phyloP scores from a whole-genome alignment of 2,888 invertebrate genomes.

The Cephonodes hylas region DNA sequence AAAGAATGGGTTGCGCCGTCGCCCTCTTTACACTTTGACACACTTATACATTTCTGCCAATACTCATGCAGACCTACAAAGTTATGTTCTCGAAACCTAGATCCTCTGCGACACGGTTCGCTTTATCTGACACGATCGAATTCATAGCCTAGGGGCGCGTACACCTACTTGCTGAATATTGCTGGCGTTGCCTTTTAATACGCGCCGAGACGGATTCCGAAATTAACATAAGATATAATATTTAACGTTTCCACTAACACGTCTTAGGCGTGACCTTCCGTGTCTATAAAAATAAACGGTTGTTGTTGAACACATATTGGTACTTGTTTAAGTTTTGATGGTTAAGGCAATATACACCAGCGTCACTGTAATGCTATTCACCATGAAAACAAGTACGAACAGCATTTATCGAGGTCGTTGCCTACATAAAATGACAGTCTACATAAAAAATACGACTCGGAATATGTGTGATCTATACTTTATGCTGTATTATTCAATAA shows the following conservation, averaged over 20 bases:
- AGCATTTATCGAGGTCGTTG: conserved; percentile 10
- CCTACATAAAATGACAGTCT: conserved; percentile 5
- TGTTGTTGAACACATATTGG: background rate
- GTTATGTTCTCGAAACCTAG: conserved; percentile 70
- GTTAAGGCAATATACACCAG: conserved; percentile 4
- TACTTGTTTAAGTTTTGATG: background rate
- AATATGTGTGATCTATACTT: background rate
- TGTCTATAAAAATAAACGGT: conserved; percentile 16
- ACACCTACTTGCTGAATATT: conserved; percentile 25
- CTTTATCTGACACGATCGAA: conserved; percentile 61
- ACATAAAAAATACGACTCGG: background rate
- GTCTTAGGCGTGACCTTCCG: conserved; percentile 14
- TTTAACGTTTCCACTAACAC: background rate
- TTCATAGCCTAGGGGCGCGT: conserved; percentile 39
- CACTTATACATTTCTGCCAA: conserved; percentile 50
- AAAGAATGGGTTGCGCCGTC: conserved; percentile 39
- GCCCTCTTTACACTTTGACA: conserved; percentile 61
- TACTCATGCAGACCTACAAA: conserved; percentile 57
- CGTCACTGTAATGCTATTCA: conserved; percentile 9
- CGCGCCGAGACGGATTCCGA: too few relatives aligned
- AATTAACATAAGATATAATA: background rate
- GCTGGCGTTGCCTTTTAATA: background rate
- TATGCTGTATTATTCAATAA: background rate
- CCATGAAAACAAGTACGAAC: conserved; percentile 8
- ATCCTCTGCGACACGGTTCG: conserved; percentile 69